Evolutionary conservation across 2,888 invertebrate genomes (phyloP).

Genomic region (Epistrophe eligans): DNA sequence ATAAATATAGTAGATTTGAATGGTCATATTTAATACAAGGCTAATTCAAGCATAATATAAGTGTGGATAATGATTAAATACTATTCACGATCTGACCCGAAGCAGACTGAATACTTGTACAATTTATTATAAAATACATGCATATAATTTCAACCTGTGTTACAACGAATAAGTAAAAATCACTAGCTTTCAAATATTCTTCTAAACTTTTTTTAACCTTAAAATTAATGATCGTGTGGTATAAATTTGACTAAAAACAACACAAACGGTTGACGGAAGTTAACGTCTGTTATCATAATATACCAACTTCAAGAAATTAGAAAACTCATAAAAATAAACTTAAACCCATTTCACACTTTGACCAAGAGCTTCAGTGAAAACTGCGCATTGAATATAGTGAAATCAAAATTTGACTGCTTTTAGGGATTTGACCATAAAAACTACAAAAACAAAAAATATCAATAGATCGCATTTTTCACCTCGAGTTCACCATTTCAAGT

Average conservation of each 20-base stretch:
- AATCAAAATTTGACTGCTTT: neutral
- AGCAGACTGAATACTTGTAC: too few species aligned
- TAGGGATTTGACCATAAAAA: neutral
- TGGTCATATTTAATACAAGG: neutral
- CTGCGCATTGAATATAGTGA: neutral
- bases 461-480: slow-evolving; percentile 58
- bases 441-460: neutral
- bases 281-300: too few species aligned
- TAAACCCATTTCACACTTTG: neutral
- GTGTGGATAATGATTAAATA: too few species aligned
- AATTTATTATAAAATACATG: too few species aligned
- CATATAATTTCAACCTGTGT: too few species aligned
- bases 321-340: too few species aligned
- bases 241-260: too few species aligned
- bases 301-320: neutral
- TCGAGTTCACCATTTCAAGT: slow-evolving; percentile 25
- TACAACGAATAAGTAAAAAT: too few species aligned
- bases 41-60: neutral
- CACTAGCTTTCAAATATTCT: too few species aligned
- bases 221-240: too few species aligned
- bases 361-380: neutral
- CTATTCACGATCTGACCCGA: neutral
- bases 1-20: neutral
- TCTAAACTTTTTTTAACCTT: too few species aligned
- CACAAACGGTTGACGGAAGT: too few species aligned